phyloP scores from a whole-genome alignment of 2,797 vertebrate species.

The Lagorchestes hirsutus region DNA sequence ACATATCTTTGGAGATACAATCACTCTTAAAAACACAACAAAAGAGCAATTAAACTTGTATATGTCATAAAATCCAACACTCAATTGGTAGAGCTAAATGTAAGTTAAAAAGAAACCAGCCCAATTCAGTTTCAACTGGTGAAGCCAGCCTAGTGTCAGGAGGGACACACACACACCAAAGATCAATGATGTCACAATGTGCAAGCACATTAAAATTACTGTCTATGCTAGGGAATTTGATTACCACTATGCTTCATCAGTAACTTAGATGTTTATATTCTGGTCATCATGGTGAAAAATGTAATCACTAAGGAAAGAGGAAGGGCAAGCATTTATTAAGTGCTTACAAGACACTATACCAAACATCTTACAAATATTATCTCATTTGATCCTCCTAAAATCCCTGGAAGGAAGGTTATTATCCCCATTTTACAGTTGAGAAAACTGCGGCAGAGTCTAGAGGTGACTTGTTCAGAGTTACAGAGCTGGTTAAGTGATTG shows the following conservation, averaged over 20 bases:
- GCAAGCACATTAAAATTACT: neutral
- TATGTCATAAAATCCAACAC: neutral
- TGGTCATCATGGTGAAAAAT: neutral
- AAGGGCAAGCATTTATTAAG: too few species aligned
- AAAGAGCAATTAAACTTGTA: neutral
- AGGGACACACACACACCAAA: neutral
- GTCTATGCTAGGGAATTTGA: neutral
- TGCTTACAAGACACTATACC: too few species aligned
- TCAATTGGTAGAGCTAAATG: neutral
- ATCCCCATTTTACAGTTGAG: neutral
- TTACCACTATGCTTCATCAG: neutral
- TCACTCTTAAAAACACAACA: neutral
- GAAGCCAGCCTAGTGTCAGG: neutral
- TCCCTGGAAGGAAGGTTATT: too few species aligned
- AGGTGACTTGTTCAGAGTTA: neutral
- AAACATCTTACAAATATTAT: too few species aligned
- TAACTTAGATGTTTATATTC: neutral
- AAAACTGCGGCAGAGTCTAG: neutral
- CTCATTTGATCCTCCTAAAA: too few species aligned
- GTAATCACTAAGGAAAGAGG: neutral
- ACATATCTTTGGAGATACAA: neutral
- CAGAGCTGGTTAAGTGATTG: neutral
- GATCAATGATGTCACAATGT: neutral
- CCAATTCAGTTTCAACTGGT: neutral
- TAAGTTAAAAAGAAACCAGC: neutral